These are phyloP conservation scores for Drosophila falleni DNA, from an alignment of 2,888 invertebrate species.

Conservation along the genomic window DNA sequence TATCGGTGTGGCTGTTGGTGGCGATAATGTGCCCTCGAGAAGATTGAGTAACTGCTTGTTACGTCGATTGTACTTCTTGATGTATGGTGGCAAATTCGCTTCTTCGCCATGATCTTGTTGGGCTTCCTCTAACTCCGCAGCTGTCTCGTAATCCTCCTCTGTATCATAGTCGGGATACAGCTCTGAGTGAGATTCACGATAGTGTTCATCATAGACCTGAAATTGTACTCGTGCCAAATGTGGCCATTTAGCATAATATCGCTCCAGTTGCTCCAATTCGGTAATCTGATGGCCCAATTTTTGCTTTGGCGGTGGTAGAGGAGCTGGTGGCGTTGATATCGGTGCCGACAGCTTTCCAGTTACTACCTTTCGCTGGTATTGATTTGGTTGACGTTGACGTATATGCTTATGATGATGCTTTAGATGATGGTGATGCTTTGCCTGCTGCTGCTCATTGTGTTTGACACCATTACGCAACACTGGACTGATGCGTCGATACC, in stretches of 20 bases:
- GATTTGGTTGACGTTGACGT: constrained; percentile 38
- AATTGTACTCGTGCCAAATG: constrained; percentile 84
- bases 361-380: constrained; percentile 29
- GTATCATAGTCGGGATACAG: constrained; percentile 73
- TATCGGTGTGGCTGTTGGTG: constrained; percentile 49
- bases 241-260: constrained; percentile 84
- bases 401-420: constrained; percentile 13
- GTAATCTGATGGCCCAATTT: constrained; percentile 82
- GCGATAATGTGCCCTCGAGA: constrained; percentile 83
- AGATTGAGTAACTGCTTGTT: constrained; percentile 84
- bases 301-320: constrained; percentile 61
- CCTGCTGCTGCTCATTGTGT: constrained; percentile 41
- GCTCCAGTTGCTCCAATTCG: constrained; percentile 82
- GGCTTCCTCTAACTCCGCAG: constrained; percentile 71
- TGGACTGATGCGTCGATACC: constrained; percentile 79
- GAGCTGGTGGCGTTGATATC: constrained; percentile 47
- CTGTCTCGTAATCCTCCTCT: constrained; percentile 74
- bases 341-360: constrained; percentile 24
- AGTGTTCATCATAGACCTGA: constrained; percentile 80
- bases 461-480: constrained; percentile 75
- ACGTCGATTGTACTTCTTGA: constrained; percentile 84
- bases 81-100: constrained; percentile 83
- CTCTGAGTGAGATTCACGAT: constrained; percentile 73
- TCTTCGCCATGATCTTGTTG: constrained; percentile 72
- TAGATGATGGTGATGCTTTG: constrained; percentile 23